These are phyloP conservation scores for Mimumesa dahlbomi DNA, from an alignment of 2,888 invertebrate genomes.

Conservation along the genomic window DNA sequence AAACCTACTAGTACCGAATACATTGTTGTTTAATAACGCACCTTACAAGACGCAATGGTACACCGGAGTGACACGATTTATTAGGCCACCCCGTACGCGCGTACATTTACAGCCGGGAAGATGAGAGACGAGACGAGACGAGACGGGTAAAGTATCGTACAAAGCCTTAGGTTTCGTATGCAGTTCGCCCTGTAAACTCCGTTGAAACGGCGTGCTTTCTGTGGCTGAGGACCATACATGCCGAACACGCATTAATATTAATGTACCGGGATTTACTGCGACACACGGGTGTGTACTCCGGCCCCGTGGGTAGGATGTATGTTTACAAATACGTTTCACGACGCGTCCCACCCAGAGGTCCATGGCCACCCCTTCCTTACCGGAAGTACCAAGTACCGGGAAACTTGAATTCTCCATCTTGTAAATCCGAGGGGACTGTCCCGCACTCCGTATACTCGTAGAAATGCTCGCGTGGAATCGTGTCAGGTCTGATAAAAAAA, in stretches of 20 bases:
- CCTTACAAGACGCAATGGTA: no score
- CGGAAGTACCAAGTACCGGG: no score
- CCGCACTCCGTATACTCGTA: no score
- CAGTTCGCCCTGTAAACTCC: slow-evolving; percentile 64
- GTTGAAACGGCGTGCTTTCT: slow-evolving; percentile 59
- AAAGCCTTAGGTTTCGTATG: slow-evolving; percentile 57
- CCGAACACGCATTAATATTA: slow-evolving; percentile 78
- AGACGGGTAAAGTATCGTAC: slow-evolving; percentile 51
- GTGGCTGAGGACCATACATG: slow-evolving; percentile 60
- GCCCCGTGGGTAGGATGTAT: slow-evolving; percentile 61
- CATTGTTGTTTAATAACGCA: no score
- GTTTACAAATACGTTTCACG: slow-evolving; percentile 70
- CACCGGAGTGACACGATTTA: no score
- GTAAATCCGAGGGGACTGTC: no score
- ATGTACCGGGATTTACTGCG: slow-evolving; percentile 75
- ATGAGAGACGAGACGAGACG: slow-evolving; percentile 7
- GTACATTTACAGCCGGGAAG: not conserved
- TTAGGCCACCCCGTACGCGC: no score
- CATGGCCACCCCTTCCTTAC: slow-evolving; percentile 10
- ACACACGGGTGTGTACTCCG: slow-evolving; percentile 65
- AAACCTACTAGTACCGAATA: no score
- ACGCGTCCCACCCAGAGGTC: slow-evolving; percentile 38
- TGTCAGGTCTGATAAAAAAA: no score
- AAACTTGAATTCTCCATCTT: no score
- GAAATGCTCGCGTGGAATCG: no score